These are phyloP conservation scores for Falco peregrinus DNA, from an alignment of 2,797 vertebrate genomes.

Conservation along the genomic window DNA sequence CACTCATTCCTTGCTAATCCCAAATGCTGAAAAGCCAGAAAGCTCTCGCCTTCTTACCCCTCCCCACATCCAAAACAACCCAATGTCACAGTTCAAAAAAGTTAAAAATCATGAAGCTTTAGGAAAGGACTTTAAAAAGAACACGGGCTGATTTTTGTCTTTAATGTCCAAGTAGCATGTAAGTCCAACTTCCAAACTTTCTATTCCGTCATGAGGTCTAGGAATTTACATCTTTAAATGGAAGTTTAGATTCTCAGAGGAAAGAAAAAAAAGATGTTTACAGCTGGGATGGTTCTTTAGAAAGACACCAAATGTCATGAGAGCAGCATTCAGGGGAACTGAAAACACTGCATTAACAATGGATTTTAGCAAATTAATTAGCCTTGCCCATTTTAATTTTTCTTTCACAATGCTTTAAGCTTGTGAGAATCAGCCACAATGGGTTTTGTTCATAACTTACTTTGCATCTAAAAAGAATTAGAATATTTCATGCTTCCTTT, in stretches of 20 bases:
- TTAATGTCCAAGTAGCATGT: background rate
- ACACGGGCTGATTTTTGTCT: background rate
- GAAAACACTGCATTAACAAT: conserved; percentile 55
- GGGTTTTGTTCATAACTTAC: conserved; percentile 56
- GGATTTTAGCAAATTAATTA: conserved; percentile 69
- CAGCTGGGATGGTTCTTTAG: conserved; percentile 38
- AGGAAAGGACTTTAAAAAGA: background rate
- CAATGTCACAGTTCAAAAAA: background rate
- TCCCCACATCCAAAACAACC: background rate
- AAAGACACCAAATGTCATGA: conserved; percentile 59
- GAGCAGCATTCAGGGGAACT: conserved; percentile 44
- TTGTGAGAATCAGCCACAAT: conserved; percentile 53
- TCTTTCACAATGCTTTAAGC: conserved; percentile 54
- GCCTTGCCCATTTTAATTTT: conserved; percentile 58
- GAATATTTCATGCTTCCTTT: conserved; percentile 62
- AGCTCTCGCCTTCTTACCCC: background rate
- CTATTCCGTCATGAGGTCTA: background rate
- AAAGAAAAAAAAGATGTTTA: conserved; percentile 33
- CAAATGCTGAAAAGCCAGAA: background rate
- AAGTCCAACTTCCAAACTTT: background rate
- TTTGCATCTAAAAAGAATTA: conserved; percentile 67
- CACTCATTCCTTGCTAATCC: background rate
- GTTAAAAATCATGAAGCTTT: background rate
- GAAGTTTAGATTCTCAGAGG: conserved; percentile 5
- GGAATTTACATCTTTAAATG: conserved; percentile 28